Percentiles rank a stretch among this genome's conserved stretches.
Evolutionary conservation across 2,888 invertebrate species (phyloP).

Genomic region (Maniola hyperantus): DNA sequence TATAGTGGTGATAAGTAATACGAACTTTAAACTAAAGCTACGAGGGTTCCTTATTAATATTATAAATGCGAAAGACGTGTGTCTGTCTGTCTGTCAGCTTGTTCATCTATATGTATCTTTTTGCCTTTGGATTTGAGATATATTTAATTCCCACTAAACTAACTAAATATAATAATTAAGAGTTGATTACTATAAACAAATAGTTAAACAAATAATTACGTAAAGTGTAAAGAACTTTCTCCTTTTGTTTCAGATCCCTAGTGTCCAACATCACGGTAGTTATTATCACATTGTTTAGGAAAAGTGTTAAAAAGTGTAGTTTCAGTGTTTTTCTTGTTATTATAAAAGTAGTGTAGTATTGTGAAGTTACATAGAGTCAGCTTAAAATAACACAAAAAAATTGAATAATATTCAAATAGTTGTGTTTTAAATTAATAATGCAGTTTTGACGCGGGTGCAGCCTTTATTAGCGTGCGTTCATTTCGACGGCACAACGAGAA

Average conservation of each 20-base stretch:
- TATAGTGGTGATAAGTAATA: no score
- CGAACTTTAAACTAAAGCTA: no score
- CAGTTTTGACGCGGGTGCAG: conserved; percentile 15
- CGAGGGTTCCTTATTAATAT: no score
- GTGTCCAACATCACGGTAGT: background rate
- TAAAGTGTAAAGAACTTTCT: no score
- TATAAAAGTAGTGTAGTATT: background rate
- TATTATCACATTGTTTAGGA: background rate
- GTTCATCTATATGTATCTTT: no score
- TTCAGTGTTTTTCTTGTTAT: background rate
- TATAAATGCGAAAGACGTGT: no score
- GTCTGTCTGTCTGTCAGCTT: no score
- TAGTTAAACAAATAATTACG: no score
- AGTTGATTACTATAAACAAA: no score
- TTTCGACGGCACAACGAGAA: conserved; percentile 61
- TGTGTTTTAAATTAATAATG: conserved; percentile 5
- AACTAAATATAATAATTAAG: no score
- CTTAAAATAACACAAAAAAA: background rate
- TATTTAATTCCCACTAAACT: no score
- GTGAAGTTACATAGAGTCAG: background rate
- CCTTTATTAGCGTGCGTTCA: conserved; percentile 9
- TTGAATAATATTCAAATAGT: background rate
- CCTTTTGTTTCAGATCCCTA: conserved; percentile 8
- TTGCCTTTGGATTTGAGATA: no score
- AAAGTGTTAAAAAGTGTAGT: conserved; percentile 3